Evolutionary conservation across 2,888 invertebrate genomes (phyloP).

Genomic region (Lasioglossum vierecki): DNA sequence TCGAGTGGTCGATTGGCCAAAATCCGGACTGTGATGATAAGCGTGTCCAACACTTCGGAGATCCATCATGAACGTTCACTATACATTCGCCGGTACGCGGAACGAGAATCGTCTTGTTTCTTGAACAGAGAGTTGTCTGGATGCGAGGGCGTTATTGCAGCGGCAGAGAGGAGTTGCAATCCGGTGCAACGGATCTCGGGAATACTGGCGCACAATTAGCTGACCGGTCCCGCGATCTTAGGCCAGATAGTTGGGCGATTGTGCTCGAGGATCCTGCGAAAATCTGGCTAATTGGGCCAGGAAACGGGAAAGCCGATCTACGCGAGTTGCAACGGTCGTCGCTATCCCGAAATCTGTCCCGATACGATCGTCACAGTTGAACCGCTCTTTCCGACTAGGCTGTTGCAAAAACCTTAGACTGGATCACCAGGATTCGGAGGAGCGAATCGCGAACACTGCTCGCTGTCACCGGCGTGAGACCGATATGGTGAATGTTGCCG

Average conservation of each 20-base stretch:
- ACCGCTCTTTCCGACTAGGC: background rate
- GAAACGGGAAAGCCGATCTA: background rate
- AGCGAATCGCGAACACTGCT: slow-evolving; percentile 29
- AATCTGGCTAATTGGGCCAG: background rate
- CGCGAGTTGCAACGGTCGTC: background rate
- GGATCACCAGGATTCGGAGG: slow-evolving; percentile 9
- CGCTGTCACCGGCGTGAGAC: slow-evolving; percentile 75
- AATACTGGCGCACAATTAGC: background rate
- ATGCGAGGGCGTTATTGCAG: slow-evolving; percentile 41
- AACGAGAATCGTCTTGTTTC: slow-evolving; percentile 23
- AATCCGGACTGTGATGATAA: background rate
- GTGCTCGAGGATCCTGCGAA: slow-evolving; percentile 1
- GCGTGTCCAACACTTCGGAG: slow-evolving; percentile 11
- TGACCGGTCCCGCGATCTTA: background rate
- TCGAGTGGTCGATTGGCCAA: slow-evolving; percentile 1
- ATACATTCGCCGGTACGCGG: slow-evolving; percentile 15
- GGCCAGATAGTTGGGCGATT: background rate
- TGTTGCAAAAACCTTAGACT: background rate
- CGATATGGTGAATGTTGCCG: slow-evolving; percentile 75
- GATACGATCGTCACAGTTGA: background rate
- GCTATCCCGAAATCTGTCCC: background rate
- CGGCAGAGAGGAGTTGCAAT: background rate
- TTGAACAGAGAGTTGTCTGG: background rate
- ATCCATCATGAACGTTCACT: slow-evolving; percentile 16
- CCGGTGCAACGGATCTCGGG: slow-evolving; percentile 2